phyloP scores from a whole-genome alignment of 2,888 invertebrate genomes.

The Bimastos eiseni region DNA sequence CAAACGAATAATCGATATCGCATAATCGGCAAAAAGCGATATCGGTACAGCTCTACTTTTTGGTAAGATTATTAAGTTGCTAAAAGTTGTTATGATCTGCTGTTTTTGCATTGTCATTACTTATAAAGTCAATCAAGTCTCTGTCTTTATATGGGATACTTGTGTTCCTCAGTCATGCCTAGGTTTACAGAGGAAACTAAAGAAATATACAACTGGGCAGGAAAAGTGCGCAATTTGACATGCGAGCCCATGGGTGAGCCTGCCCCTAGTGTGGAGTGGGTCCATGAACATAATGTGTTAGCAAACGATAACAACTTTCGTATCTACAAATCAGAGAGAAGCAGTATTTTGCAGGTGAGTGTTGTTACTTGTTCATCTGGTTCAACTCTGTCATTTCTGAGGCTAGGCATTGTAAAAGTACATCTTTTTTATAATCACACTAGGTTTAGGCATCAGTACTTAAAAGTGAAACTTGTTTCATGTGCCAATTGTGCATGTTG shows the following conservation, averaged over 20 bases:
- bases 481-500: too few species aligned
- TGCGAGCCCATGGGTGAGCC: constrained; percentile 43
- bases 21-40: too few species aligned
- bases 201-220: constrained; percentile 42
- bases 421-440: too few species aligned
- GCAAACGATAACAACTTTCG: constrained; percentile 39
- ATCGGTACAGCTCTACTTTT: too few species aligned
- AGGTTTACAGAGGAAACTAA: constrained; percentile 27
- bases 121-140: constrained; percentile 1
- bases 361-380: neutral
- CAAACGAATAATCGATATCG: too few species aligned
- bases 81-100: neutral
- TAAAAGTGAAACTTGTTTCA: too few species aligned
- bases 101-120: neutral
- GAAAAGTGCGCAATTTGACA: constrained; percentile 43
- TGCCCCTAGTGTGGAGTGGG: constrained; percentile 42
- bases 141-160: neutral
- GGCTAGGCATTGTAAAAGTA: too few species aligned
- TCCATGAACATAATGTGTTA: constrained; percentile 22
- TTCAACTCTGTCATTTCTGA: too few species aligned
- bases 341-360: constrained; percentile 43
- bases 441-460: too few species aligned
- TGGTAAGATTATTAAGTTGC: neutral
- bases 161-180: constrained; percentile 33
- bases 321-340: constrained; percentile 38